phyloP scores from a whole-genome alignment of 2,888 invertebrate species.

The Caenorhabditis japonica region DNA sequence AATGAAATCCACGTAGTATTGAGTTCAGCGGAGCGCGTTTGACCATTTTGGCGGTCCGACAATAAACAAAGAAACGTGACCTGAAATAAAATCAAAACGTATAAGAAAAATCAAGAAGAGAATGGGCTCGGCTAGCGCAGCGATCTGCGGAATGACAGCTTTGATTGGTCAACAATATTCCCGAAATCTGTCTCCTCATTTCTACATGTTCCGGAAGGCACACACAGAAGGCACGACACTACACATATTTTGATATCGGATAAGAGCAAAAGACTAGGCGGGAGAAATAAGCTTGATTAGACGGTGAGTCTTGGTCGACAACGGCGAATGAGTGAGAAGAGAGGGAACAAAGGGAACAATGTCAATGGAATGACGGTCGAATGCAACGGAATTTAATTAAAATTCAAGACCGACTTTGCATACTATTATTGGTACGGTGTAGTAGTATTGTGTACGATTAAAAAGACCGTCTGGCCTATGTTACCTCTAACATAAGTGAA shows the following conservation, averaged over 20 bases:
- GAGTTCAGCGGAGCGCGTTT: too few species aligned
- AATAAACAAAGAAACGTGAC: too few species aligned
- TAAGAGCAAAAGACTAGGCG: conserved; percentile 50
- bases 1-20: too few species aligned
- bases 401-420: conserved; percentile 42
- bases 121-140: conserved; percentile 12
- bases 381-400: conserved; percentile 29
- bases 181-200: conserved; percentile 50
- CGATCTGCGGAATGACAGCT: conserved; percentile 38
- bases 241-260: conserved; percentile 48
- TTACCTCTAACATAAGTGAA: too few species aligned
- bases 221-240: conserved; percentile 46
- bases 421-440: conserved; percentile 24
- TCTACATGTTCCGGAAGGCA: conserved; percentile 46
- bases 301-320: conserved; percentile 12
- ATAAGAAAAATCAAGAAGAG: conserved; percentile 41
- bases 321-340: neutral
- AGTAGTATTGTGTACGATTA: neutral
- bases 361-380: neutral
- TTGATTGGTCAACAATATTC: conserved; percentile 45
- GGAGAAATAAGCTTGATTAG: conserved; percentile 16
- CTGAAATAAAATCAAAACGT: conserved; percentile 48
- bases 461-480: too few species aligned
- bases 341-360: neutral
- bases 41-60: too few species aligned